Evolutionary conservation across 1,140 invertebrate genomes (phyloP), one percentile per base, ranked within the genome.

Genomic region (Wiebesia pumilae): DNA sequence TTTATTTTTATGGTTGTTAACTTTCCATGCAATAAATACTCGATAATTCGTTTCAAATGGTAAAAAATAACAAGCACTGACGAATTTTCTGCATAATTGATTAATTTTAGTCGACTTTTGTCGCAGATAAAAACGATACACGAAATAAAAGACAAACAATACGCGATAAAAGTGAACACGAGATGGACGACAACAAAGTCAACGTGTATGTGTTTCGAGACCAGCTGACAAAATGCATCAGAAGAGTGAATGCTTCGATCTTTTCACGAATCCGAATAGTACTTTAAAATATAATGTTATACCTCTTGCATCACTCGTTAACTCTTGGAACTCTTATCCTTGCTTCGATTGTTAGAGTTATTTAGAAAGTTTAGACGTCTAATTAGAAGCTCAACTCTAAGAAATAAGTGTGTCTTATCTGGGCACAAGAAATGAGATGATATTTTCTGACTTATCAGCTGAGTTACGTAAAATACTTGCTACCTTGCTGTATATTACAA

Each of bases 101-200:
- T 43, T 75, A 54, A 54, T 16, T 16, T 54, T 19, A 54, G 19
- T 54, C 14, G 38, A 27, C 33, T 43, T 27, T 75, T 24, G 21
- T 71, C 14, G 33, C 30, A 12, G 24, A n/a, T 3, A 43, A 75
- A 43, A 75, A 73, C 33, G n/a, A 75, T 10, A 69, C 2, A 7
- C 27, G 1, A 75, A 75, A 43, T n/a, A 43, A 43, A 62, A 62
- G 24, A 3, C 35, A 40, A 73, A 65, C 27, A 30, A 73, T 40
- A 43, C 21, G 38, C 40, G 12, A 75, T 43, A 10, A 75, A 43
- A 9, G 27, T 6, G 38, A 43, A 75, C 27, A 43, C 38, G 71
- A 75, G 71, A 75, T 75, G 71, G 71, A 75, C 71, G 71, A 73
- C 71, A 75, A 75, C 71, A 75, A 75, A 75, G 71, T 75, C 38